These are phyloP conservation scores for Elgonia sp. DNA, from an alignment of 2,888 invertebrate species.

Conservation along the genomic window DNA sequence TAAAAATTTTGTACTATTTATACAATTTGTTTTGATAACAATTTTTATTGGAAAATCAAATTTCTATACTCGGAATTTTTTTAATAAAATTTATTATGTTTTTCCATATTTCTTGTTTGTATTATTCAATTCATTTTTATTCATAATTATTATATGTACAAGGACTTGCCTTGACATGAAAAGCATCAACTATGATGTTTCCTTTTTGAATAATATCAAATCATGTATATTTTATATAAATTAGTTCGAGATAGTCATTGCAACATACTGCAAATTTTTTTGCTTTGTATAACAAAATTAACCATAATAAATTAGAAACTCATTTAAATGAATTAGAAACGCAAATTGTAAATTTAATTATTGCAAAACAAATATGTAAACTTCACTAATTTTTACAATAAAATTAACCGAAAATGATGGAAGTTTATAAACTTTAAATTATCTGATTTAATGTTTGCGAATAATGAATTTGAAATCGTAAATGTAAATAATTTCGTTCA, in stretches of 20 bases:
- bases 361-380: slow-evolving; percentile 17
- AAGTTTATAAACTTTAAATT: slow-evolving; percentile 37
- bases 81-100: background rate
- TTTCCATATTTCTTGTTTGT: background rate
- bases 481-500: too few species aligned
- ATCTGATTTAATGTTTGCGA: background rate
- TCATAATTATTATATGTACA: slow-evolving; percentile 6
- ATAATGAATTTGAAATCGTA: too few species aligned
- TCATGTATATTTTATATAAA: slow-evolving; percentile 42
- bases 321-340: too few species aligned
- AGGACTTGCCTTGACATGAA: slow-evolving; percentile 35
- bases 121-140: slow-evolving; percentile 27
- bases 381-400: background rate
- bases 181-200: slow-evolving; percentile 10
- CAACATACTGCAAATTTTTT: background rate
- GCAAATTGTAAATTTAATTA: too few species aligned
- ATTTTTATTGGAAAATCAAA: background rate
- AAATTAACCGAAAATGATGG: background rate
- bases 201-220: slow-evolving; percentile 10
- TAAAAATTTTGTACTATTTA: too few species aligned
- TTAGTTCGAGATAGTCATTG: slow-evolving; percentile 18
- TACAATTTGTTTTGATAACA: too few species aligned
- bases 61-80: background rate
- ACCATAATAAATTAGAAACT: too few species aligned
- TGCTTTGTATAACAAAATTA: slow-evolving; percentile 1